Evolutionary conservation across 1,140 invertebrate genomes (phyloP).

Genomic region (Microplitis demolitor): DNA sequence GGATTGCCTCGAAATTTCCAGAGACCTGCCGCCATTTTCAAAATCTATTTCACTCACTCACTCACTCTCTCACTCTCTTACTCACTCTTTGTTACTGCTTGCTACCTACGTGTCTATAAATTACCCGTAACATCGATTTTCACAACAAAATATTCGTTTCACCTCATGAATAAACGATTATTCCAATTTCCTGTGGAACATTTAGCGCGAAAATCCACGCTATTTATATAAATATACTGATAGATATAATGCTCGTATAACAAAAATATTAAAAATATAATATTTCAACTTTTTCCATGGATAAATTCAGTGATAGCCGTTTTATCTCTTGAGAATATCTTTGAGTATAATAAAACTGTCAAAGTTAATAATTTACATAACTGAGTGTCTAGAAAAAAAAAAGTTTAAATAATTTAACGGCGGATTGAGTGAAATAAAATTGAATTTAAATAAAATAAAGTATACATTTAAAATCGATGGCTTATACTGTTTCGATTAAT

Average conservation of each 20-base stretch:
- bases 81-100: neutral
- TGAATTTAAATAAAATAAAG: neutral
- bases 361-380: conserved; percentile 15
- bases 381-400: neutral
- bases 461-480: neutral
- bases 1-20: conserved; percentile 14
- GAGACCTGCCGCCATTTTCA: neutral
- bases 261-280: neutral
- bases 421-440: neutral
- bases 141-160: conserved; percentile 19
- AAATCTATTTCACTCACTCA: too few species aligned
- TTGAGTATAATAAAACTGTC: neutral
- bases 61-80: neutral
- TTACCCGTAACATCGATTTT: conserved; percentile 23
- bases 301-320: neutral
- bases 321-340: too few species aligned
- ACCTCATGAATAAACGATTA: conserved; percentile 28
- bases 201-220: neutral
- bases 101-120: conserved; percentile 13
- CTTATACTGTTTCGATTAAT: neutral
- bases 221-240: neutral
- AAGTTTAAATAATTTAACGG: neutral
- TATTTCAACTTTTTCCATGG: neutral
- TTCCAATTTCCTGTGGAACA: conserved; percentile 16
- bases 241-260: neutral